phyloP scores from a whole-genome alignment of 2,888 invertebrate species.

The Lithophane ornitopus region DNA sequence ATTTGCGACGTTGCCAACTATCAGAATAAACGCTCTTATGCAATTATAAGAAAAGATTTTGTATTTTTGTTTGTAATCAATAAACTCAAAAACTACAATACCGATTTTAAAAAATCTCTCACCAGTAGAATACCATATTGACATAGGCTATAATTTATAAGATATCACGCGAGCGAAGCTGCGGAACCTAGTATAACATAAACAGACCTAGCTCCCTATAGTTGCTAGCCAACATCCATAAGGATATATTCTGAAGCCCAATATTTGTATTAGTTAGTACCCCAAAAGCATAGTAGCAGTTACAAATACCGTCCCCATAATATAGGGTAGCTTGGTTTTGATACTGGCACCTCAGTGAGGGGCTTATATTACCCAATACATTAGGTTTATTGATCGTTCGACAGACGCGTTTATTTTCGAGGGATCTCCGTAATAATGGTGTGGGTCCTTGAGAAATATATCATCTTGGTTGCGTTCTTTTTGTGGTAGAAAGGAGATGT shows the following conservation, averaged over 20 bases:
- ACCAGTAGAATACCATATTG: too few species aligned
- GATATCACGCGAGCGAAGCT: too few species aligned
- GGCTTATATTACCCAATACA: constrained; percentile 80
- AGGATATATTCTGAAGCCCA: neutral
- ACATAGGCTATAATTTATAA: too few species aligned
- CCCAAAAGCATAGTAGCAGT: constrained; percentile 23
- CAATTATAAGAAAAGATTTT: too few species aligned
- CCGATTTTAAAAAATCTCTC: too few species aligned
- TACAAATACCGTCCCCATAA: constrained; percentile 28
- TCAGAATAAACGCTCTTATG: too few species aligned
- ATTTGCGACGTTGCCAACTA: too few species aligned
- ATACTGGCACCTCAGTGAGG: constrained; percentile 57
- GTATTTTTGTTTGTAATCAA: too few species aligned
- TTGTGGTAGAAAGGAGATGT: constrained; percentile 2
- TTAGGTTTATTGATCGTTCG: constrained; percentile 83
- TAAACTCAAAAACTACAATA: too few species aligned
- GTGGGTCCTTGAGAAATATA: constrained; percentile 17
- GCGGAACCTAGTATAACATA: neutral
- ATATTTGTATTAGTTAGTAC: constrained; percentile 26
- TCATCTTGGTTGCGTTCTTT: constrained; percentile 35
- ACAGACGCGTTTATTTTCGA: constrained; percentile 70
- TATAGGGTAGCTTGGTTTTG: constrained; percentile 50
- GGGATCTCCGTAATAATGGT: constrained; percentile 68
- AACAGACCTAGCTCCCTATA: neutral
- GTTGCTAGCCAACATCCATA: neutral